Percentiles rank a stretch among this genome's conserved stretches.
These are phyloP conservation scores for Pseudeuparius sepicola DNA, from an alignment of 2,888 invertebrate genomes.

Conservation along the genomic window DNA sequence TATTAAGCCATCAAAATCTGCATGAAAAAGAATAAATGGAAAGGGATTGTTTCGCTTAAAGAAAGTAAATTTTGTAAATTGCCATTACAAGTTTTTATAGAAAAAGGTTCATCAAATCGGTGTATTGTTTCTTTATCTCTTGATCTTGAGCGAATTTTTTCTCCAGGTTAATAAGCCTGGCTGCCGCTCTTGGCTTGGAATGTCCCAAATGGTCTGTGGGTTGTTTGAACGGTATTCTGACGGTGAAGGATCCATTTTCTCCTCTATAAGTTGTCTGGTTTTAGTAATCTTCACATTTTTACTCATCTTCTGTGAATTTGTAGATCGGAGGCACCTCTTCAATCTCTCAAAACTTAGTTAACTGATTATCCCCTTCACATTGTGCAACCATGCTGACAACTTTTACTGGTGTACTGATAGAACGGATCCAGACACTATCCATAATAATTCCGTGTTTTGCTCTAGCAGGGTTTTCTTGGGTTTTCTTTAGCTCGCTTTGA, in stretches of 20 bases:
- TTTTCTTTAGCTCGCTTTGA: slow-evolving; percentile 2
- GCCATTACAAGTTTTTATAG: no score
- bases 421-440: slow-evolving; percentile 1
- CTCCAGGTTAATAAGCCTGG: slow-evolving; percentile 16
- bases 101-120: slow-evolving; percentile 16
- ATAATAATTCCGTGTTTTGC: background rate
- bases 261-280: slow-evolving; percentile 2
- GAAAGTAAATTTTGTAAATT: no score
- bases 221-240: slow-evolving; percentile 15
- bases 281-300: slow-evolving; percentile 14
- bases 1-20: no score
- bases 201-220: slow-evolving; percentile 9
- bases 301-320: slow-evolving; percentile 9
- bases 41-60: no score
- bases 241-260: slow-evolving; percentile 13
- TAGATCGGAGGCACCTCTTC: background rate
- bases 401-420: background rate
- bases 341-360: slow-evolving; percentile 1
- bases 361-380: background rate
- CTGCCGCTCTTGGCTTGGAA: slow-evolving; percentile 14
- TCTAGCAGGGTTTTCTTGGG: background rate
- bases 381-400: slow-evolving; percentile 3
- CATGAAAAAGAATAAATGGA: no score
- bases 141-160: slow-evolving; percentile 8
- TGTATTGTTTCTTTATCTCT: slow-evolving; percentile 13